A percentile compares a stretch with the other conserved stretches of the same genome.
Evolutionary conservation across 92 coral and sea anemone genomes (phyloP).

Genomic region (Pocillopora meandrina): DNA sequence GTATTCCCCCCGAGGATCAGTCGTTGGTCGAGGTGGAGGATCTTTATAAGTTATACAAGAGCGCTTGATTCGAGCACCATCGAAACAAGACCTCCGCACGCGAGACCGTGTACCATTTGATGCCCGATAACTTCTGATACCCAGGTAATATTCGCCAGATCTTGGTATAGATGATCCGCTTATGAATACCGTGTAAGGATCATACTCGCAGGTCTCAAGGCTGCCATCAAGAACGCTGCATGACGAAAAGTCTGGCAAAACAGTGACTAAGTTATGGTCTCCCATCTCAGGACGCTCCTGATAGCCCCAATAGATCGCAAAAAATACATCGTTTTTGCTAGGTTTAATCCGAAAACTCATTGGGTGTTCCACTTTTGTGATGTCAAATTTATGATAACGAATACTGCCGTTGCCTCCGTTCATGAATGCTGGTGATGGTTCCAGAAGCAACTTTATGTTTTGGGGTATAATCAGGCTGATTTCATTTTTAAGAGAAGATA

Average conservation of each 20-base stretch:
- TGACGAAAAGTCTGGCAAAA: conserved; percentile 54
- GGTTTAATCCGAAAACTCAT: conserved; percentile 31
- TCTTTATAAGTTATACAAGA: conserved; percentile 66
- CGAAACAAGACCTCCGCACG: conserved; percentile 54
- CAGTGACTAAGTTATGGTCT: conserved; percentile 20
- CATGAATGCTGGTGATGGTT: conserved; percentile 14
- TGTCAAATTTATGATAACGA: conserved; percentile 49
- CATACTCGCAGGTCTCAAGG: conserved; percentile 8
- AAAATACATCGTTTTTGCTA: neutral
- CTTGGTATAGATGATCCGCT: conserved; percentile 7
- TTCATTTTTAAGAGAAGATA: conserved; percentile 20
- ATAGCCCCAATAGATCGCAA: conserved; percentile 46
- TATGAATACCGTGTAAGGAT: conserved; percentile 48
- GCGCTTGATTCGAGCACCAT: conserved; percentile 45
- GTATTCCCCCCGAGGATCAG: conserved; percentile 24
- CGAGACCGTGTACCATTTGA: conserved; percentile 1
- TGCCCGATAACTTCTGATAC: conserved; percentile 4
- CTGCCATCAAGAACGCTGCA: conserved; percentile 16
- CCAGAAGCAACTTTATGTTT: conserved; percentile 1
- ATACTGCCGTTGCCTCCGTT: conserved; percentile 42
- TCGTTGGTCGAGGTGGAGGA: conserved; percentile 62
- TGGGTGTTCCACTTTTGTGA: conserved; percentile 35
- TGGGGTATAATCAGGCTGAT: conserved; percentile 38
- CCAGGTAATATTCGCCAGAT: conserved; percentile 49
- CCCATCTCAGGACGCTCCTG: conserved; percentile 38